Evolutionary conservation across 2,888 invertebrate species (phyloP).

Genomic region (Patella pellucida): DNA sequence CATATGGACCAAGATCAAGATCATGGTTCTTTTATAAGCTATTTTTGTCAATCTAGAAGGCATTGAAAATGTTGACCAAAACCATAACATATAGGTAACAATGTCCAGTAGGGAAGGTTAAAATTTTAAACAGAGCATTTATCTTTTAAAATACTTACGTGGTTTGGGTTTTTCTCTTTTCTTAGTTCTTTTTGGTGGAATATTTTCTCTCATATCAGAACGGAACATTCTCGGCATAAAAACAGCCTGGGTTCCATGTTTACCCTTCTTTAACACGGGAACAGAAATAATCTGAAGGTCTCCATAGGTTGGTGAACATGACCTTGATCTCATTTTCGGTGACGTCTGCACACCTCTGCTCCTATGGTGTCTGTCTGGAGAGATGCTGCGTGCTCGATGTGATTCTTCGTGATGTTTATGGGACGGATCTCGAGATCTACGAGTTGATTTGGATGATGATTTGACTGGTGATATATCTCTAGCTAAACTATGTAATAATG

Average conservation of each 20-base stretch:
- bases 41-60: no score
- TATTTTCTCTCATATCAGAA: background rate
- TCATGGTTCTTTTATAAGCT: no score
- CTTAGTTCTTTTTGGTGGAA: background rate
- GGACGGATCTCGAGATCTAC: background rate
- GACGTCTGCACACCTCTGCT: background rate
- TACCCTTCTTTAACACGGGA: background rate
- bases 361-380: background rate
- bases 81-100: no score
- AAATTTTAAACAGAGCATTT: no score
- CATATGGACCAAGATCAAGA: no score
- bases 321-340: background rate
- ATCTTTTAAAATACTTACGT: background rate
- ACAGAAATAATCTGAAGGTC: background rate
- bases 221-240: background rate
- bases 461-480: conserved; percentile 7
- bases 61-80: no score
- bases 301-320: background rate
- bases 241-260: background rate
- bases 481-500: background rate
- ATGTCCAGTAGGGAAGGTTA: no score
- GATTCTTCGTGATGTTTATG: background rate
- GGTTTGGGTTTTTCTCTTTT: background rate
- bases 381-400: background rate
- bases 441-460: background rate